A percentile compares a stretch with the other conserved stretches of the same genome.
phyloP scores from a whole-genome alignment of 2,888 invertebrate genomes.

The Deilephila elpenor region DNA sequence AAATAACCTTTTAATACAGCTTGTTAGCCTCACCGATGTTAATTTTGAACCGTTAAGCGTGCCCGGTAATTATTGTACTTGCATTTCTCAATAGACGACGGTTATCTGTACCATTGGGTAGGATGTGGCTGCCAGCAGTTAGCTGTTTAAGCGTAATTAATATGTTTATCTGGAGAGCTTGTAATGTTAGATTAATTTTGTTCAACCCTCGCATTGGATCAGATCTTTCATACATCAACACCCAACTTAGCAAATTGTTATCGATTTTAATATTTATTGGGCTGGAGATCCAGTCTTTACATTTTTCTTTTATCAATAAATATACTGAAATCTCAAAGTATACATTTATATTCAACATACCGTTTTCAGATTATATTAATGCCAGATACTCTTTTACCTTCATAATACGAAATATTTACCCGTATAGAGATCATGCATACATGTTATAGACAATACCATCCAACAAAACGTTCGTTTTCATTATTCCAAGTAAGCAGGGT shows the following conservation, averaged over 20 bases:
- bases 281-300: too few species aligned
- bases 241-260: too few species aligned
- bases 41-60: constrained; percentile 65
- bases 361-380: too few species aligned
- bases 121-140: constrained; percentile 8
- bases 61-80: constrained; percentile 51
- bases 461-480: constrained; percentile 41
- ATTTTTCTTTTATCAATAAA: too few species aligned
- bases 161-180: not conserved
- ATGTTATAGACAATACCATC: constrained; percentile 13
- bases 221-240: too few species aligned
- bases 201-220: too few species aligned
- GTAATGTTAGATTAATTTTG: too few species aligned
- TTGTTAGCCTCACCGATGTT: constrained; percentile 60
- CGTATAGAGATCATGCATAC: not conserved
- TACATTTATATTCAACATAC: too few species aligned
- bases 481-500: constrained; percentile 42
- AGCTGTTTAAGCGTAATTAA: not conserved
- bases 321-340: too few species aligned
- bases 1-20: constrained; percentile 75
- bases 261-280: too few species aligned
- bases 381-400: too few species aligned
- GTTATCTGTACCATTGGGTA: not conserved
- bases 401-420: too few species aligned
- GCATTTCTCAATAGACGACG: constrained; percentile 41